These are phyloP conservation scores for Sylvia atricapilla DNA, from an alignment of 2,113 vertebrate genomes.

Conservation along the genomic window DNA sequence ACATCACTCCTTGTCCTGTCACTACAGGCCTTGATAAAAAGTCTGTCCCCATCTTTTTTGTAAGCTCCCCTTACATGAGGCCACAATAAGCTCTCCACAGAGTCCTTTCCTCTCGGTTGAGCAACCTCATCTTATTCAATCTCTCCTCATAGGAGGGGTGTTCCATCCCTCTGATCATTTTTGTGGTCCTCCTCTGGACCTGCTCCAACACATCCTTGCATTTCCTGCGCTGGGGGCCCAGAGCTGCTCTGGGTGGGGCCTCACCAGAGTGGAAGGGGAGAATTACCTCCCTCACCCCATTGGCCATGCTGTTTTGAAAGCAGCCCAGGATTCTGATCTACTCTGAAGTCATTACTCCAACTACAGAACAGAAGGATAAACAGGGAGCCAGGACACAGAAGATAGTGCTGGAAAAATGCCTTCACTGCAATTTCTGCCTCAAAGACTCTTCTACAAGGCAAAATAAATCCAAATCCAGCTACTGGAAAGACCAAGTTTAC, in stretches of 20 bases:
- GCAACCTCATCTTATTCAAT: not conserved
- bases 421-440: not conserved
- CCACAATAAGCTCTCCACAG: not conserved
- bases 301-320: accelerated
- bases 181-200: not conserved
- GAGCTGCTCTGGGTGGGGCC: not conserved
- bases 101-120: not conserved
- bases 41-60: not conserved
- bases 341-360: not conserved
- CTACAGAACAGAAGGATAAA: not conserved
- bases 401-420: not conserved
- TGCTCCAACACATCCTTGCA: not conserved
- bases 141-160: not conserved
- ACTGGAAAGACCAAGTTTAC: not conserved
- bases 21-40: not conserved
- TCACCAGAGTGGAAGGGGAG: not conserved
- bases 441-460: not conserved
- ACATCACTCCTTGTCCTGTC: not conserved
- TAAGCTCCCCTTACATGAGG: not conserved
- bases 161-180: not conserved
- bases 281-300: not conserved
- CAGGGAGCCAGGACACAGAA: not conserved
- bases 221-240: not conserved
- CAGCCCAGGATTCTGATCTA: not conserved
- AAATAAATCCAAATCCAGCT: not conserved